Base-by-base conservation (phyloP, 1,140 invertebrate species). In the Atopsyche davidsoni region DNA sequence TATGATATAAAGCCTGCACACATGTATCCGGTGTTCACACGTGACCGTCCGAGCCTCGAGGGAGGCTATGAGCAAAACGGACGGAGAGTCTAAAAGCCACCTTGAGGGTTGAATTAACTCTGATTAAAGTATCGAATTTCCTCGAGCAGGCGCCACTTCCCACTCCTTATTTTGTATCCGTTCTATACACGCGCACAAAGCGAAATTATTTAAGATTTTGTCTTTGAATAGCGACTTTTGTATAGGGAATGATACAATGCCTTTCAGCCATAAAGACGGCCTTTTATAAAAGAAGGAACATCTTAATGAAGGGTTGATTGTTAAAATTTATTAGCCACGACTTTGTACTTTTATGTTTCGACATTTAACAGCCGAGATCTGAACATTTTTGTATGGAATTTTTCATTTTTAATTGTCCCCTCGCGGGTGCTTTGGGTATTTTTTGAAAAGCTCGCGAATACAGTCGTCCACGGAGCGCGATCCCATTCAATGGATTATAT, bases 81-180 rank as follows among this genome's bases (percentile, higher is more conserved):
- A 21, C 10, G 16, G 18, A 39, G 21, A 23, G 24, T 25, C 24
- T 36, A 46, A 46, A 36, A 36, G 45, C 45, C 36, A 17, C 28
- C 38, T 39, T 38, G 38, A 47, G 38, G 34, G 34, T 41, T 47
- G 38, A 47, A 47, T 47, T 39, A 47, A 47, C 46, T 47, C 17
- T 39, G 34, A 47, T 47, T 39, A 7, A 11, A 7, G n/a, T 28
- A 28, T 28, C 24, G 24, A 28, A 28, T 28, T 28, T n/a, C 24
- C 24, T 28, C 24, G 6, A 6, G 24, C 24, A n/a, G 6, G 6
- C 24, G 24, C 24, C 6, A n/a, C 24, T 28, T 28, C n/a, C 6
- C 24, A 28, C 24, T 28, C 24, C 24, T 6, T n/a, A 28, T 6
- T 28, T n/a, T 28, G n/a, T n/a, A n/a, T n/a, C n/a, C n/a, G 24